Base-by-base conservation (phyloP, 2,888 invertebrate genomes). In the Rhaphigaster nebulosa region DNA sequence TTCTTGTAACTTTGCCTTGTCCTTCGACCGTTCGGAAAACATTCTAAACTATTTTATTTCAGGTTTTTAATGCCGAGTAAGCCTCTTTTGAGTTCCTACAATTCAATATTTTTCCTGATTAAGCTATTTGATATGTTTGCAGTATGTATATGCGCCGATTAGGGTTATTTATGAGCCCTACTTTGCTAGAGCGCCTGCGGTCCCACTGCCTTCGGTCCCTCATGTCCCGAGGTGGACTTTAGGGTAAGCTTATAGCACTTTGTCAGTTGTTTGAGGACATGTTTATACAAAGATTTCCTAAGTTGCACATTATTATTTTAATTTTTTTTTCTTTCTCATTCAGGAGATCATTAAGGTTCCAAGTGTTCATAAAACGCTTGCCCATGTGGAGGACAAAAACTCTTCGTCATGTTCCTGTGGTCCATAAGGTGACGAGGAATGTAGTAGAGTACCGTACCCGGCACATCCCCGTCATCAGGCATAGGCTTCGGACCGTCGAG, bases 401-500 rank as follows among this genome's bases (percentile, higher is more conserved):
- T 26, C 4, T 88, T n/a, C 65, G 38, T 54, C 87, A 87, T 38
- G 87, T 88, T 56, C 90, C 89, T 54, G 56, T 90, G 34, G 34
- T 76, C 2, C 18, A 60, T 1, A 91, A 90, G 29, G 65, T 87
- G 29, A 50, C 29, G n/a, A 52, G 88, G 34, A 26, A 87, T 15
- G 91, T 91, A 1, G 56, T 65, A 26, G 91, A 90, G 23, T 90
- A n/a, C 26, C 60, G 88, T n/a, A 91, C 90, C 60, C 50, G 70
- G 0, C 90, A 90, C 65, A 88, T 90, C 4, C 91, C 91, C 34
- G 90, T 91, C 54, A 38, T 84, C 84, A 52, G n/a, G 65, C 70
- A 90, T 45, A 52, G 91, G 45, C 18, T 87, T 10, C 34, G 65
- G 34, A 87, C 90, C 29, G 80, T 90, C 10, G 88, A 76, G 56